phyloP scores from a whole-genome alignment of 2,113 vertebrate species.

The Leucopsar rothschildi region DNA sequence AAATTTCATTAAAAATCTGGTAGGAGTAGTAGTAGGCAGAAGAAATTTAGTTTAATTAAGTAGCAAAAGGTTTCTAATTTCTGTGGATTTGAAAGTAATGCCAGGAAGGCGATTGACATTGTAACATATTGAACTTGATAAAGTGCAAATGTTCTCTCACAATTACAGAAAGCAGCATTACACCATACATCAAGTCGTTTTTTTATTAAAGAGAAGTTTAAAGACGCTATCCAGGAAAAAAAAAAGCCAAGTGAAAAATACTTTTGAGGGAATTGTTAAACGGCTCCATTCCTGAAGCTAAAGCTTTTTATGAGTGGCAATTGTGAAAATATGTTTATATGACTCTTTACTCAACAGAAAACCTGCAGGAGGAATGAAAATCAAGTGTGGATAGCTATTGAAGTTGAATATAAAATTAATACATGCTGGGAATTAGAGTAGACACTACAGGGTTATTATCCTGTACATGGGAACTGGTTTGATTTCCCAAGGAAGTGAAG shows the following conservation, averaged over 20 bases:
- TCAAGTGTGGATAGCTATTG: background rate
- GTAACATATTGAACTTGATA: background rate
- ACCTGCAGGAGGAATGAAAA: constrained; percentile 2
- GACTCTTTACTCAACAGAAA: background rate
- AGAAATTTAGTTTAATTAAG: background rate
- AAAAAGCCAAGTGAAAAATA: background rate
- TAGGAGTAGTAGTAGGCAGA: background rate
- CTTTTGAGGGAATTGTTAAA: background rate
- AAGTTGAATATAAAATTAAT: background rate
- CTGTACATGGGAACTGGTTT: background rate
- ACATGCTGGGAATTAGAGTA: background rate
- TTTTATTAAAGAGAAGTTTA: background rate
- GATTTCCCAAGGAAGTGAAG: background rate
- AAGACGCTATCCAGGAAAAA: background rate
- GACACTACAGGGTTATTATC: background rate
- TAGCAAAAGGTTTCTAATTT: background rate
- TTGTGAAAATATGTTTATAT: background rate
- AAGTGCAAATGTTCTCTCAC: background rate
- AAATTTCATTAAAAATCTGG: background rate
- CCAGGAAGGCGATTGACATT: background rate
- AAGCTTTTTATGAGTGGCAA: background rate
- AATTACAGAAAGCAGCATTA: background rate
- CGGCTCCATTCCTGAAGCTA: background rate
- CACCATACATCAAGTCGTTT: background rate
- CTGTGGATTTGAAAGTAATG: background rate